These are phyloP conservation scores for Ips nitidus DNA, from an alignment of 1,140 invertebrate genomes.

Conservation along the genomic window DNA sequence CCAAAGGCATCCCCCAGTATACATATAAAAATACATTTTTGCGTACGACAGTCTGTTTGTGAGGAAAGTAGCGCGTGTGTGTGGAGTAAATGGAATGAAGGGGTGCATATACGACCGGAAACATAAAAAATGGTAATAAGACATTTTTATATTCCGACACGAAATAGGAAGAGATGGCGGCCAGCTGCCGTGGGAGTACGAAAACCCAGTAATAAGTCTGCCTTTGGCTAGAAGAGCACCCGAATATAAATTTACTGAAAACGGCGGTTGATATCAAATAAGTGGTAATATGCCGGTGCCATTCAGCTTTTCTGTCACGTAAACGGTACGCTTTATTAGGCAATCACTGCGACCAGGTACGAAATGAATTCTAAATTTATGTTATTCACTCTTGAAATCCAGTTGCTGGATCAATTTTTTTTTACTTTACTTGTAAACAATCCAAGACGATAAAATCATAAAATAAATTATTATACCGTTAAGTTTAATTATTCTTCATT, in stretches of 20 bases:
- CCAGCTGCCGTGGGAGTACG: conserved; percentile 19
- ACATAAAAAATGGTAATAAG: conserved; percentile 25
- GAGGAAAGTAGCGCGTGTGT: conserved; percentile 2
- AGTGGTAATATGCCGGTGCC: not conserved
- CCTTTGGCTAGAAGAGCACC: not conserved
- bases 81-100: conserved; percentile 2
- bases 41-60: not conserved
- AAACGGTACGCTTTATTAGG: conserved; percentile 9
- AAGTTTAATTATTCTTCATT: too few species aligned
- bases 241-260: conserved; percentile 10
- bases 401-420: too few species aligned
- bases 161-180: conserved; percentile 18
- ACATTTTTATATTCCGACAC: conserved; percentile 23
- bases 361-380: not conserved
- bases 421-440: too few species aligned
- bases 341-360: not conserved
- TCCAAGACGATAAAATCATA: too few species aligned
- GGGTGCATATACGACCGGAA: conserved; percentile 2
- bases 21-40: too few species aligned
- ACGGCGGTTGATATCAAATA: conserved; percentile 13
- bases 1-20: too few species aligned
- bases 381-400: too few species aligned
- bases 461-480: too few species aligned
- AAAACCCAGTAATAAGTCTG: conserved; percentile 4
- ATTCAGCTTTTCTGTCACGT: conserved; percentile 12